phyloP scores from a whole-genome alignment of 2,797 vertebrate genomes.

The Pipistrellus pygmaeus region DNA sequence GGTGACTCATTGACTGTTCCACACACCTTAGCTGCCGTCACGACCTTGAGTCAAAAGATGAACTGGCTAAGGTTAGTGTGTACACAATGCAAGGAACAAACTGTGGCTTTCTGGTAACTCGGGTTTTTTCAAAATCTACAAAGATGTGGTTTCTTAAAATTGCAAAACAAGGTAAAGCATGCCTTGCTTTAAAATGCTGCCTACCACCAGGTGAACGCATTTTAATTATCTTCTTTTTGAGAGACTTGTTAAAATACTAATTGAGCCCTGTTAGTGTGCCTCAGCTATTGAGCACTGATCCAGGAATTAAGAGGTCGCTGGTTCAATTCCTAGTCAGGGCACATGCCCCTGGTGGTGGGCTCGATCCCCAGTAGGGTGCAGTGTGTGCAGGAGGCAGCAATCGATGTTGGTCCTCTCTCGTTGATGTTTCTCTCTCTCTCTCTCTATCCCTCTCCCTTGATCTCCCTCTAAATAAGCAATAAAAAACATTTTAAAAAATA shows the following conservation, averaged over 20 bases:
- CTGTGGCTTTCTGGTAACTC: neutral
- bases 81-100: neutral
- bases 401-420: neutral
- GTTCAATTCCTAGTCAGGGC: neutral
- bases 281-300: neutral
- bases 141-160: neutral
- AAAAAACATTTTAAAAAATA: neutral
- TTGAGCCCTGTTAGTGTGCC: neutral
- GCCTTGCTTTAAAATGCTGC: conserved; percentile 20
- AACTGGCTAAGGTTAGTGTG: neutral
- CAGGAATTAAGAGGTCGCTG: neutral
- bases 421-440: neutral
- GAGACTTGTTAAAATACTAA: neutral
- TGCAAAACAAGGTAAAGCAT: neutral
- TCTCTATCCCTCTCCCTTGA: neutral
- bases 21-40: conserved; percentile 93
- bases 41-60: conserved; percentile 85
- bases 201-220: neutral
- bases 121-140: neutral
- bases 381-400: neutral
- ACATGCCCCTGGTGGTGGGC: neutral
- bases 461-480: neutral
- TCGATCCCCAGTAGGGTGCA: neutral
- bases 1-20: conserved; percentile 91
- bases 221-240: neutral